Evolutionary conservation across 2,888 invertebrate species (phyloP), one percentile per base, ranked within the genome.

Genomic region (Mythimna pallens): DNA sequence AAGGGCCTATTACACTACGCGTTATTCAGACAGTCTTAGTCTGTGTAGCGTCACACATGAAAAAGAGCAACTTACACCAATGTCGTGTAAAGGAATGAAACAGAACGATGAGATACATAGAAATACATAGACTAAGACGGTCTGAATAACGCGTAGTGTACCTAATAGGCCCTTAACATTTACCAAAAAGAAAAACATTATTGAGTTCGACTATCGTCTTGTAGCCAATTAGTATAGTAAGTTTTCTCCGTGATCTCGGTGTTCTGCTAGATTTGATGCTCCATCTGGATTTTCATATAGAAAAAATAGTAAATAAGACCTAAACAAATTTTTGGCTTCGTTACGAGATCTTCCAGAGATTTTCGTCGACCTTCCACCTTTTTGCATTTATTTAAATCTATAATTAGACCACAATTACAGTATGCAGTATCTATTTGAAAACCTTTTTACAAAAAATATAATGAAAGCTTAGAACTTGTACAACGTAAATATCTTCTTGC

Each of bases 211-310:
- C 10, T 40, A 40, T 40, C 40, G 40, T 10, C 40, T 40, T 40
- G 40, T 9, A 2, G 43, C 6, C 25, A 12, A 25, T 66, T 9
- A 20, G 3, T 20, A 57, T 30, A 57, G 57, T 58, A 12, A 40
- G 36, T n/a, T 40, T 12, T 4, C 25, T 66, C 10, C 66, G 58
- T 25, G 66, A 66, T 58, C 43, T 66, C 6, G 47, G 58, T n/a
- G 12, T 61, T 22, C 20, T 7, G 10, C 20, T 67, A 2, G 59
- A 67, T 9, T 50, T 30, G 9, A 50, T 61, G 14, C 59, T 52
- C 10, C 58, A 34, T 25, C 25, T 68, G 1, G 40, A 59, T 17
- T 3, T 12, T 4, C 61, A 62, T 62, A 40, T 54, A 12, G 8
- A 30, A 12, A 20, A 54, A 8, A 54, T 2, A 7, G n/a, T 54